phyloP scores from a whole-genome alignment of 2,797 vertebrate genomes.

The Mionectes olivaceus region DNA sequence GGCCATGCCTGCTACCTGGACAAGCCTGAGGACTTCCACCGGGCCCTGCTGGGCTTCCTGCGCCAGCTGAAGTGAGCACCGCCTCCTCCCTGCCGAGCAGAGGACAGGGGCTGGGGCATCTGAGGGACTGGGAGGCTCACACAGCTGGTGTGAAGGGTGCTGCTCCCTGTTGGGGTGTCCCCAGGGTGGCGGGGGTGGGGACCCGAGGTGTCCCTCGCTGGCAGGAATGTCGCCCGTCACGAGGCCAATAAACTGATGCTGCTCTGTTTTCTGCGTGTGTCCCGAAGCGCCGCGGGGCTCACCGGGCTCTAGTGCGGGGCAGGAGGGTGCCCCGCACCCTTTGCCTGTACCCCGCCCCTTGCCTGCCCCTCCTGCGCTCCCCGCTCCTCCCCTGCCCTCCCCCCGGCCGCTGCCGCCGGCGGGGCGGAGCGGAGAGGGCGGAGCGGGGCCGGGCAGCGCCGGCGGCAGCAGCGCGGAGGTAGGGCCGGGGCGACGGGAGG shows the following conservation, averaged over 20 bases:
- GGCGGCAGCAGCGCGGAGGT: background rate
- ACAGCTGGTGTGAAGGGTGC: background rate
- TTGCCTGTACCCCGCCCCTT: background rate
- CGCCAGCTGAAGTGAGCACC: conserved; percentile 69
- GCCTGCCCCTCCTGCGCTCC: background rate
- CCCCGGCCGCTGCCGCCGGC: background rate
- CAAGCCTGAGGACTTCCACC: conserved; percentile 90
- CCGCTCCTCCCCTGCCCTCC: background rate
- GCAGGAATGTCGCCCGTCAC: background rate
- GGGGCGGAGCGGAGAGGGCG: background rate
- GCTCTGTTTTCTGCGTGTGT: background rate
- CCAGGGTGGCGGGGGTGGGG: background rate
- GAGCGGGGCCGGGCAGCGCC: background rate
- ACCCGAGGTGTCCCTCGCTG: background rate
- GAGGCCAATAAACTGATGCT: conserved; percentile 56
- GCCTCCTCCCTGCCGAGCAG: background rate
- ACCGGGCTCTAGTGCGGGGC: rapidly evolving
- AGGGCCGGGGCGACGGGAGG: background rate
- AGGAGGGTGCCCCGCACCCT: rapidly evolving
- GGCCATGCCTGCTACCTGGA: conserved; percentile 96
- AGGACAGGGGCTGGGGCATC: rapidly evolving
- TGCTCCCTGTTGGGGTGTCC: background rate
- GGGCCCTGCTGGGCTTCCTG: conserved; percentile 87
- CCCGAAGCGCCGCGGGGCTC: background rate
- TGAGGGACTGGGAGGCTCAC: background rate